A percentile compares a stretch with the other conserved stretches of the same genome.
phyloP scores from a whole-genome alignment of 2,797 vertebrate genomes.

The Sciurus vulgaris region DNA sequence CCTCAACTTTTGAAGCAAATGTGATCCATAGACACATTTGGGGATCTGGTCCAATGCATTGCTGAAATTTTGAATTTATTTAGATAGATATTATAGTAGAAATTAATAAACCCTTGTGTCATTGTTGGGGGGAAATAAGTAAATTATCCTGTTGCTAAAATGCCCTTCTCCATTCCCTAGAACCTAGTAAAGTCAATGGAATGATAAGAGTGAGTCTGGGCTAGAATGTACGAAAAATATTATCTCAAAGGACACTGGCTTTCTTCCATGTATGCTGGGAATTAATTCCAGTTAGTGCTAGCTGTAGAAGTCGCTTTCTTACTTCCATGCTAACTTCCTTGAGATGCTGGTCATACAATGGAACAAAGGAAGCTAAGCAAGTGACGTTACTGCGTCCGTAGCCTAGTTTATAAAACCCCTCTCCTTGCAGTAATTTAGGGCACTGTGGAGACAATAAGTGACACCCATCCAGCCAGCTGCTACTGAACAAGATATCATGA shows the following conservation, averaged over 20 bases:
- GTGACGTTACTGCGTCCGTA: not conserved
- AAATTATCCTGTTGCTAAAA: not conserved
- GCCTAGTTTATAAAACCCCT: not conserved
- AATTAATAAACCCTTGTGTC: not conserved
- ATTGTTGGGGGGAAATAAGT: not conserved
- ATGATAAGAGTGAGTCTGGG: not conserved
- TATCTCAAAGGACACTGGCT: not conserved
- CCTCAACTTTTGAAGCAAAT: not conserved
- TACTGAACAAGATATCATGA: not conserved
- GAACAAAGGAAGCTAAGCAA: not conserved
- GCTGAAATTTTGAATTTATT: not conserved
- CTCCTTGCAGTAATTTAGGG: not conserved
- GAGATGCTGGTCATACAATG: not conserved
- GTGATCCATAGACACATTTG: not conserved
- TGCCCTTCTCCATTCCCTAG: not conserved
- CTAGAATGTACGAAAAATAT: not conserved
- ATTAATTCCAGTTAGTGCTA: not conserved
- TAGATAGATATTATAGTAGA: not conserved
- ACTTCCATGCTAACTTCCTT: not conserved
- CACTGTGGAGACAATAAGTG: not conserved
- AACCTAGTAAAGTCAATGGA: not conserved
- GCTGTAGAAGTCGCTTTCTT: not conserved
- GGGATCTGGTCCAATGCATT: not conserved
- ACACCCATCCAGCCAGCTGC: not conserved
- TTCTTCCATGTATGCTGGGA: not conserved